A percentile compares a stretch with the other conserved stretches of the same genome.
These are phyloP conservation scores for Pristionchus maxplancki DNA, from an alignment of 2,888 invertebrate species.

Conservation along the genomic window DNA sequence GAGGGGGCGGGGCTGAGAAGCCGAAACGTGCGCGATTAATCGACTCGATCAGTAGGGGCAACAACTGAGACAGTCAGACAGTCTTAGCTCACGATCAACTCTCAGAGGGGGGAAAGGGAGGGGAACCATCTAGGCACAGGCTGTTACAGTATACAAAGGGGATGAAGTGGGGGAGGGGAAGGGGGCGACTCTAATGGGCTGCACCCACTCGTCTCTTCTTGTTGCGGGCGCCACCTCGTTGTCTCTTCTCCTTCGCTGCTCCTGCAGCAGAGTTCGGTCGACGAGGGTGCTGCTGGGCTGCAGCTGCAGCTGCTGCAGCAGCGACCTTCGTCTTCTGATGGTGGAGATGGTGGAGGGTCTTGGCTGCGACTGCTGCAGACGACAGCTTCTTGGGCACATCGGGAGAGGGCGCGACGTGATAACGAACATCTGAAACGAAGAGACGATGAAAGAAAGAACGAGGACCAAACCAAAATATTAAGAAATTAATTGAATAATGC, in stretches of 20 bases:
- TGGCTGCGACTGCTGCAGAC: background rate
- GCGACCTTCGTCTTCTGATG: constrained; percentile 10
- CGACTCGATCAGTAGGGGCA: constrained; percentile 19
- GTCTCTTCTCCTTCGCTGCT: background rate
- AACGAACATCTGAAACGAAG: background rate
- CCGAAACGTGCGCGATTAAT: constrained; percentile 16
- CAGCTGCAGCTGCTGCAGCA: constrained; percentile 30
- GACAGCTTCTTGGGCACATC: background rate
- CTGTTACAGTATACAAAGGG: constrained; percentile 25
- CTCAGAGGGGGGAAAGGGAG: background rate
- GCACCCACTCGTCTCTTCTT: constrained; percentile 1
- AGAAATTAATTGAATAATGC: no score
- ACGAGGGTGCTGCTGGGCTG: background rate
- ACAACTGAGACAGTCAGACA: constrained; percentile 18
- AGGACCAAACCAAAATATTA: no score
- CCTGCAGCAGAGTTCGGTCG: constrained; percentile 13
- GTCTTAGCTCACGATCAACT: background rate
- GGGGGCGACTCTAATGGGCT: background rate
- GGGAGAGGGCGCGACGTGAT: background rate
- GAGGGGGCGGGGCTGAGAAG: constrained; percentile 18
- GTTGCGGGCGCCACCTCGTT: background rate
- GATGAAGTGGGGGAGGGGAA: background rate
- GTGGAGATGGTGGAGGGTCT: background rate
- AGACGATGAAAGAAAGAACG: background rate
- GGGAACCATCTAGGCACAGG: constrained; percentile 14